phyloP scores from a whole-genome alignment of 2,797 vertebrate genomes.

The Typhlichthys eigenmanni region DNA sequence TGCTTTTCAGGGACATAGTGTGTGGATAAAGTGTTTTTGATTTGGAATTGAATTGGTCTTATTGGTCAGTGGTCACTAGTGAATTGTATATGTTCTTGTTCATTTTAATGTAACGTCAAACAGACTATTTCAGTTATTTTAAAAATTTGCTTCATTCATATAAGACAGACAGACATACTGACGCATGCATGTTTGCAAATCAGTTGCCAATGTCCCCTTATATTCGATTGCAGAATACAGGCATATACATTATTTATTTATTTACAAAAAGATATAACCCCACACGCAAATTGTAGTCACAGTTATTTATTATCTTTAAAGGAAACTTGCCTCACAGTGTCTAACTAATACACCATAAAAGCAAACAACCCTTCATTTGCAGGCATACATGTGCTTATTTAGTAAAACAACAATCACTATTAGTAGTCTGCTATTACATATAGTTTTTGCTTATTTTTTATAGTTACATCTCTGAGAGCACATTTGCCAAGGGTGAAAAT shows the following conservation, averaged over 20 bases:
- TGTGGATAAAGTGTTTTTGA: too few species aligned
- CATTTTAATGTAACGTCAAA: too few species aligned
- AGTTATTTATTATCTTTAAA: conserved; percentile 67
- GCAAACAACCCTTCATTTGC: conserved; percentile 67
- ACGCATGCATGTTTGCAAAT: too few species aligned
- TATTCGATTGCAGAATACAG: not conserved
- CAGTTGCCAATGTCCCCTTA: not conserved
- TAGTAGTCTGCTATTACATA: conserved; percentile 49
- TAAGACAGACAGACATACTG: too few species aligned
- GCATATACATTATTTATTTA: conserved; percentile 11
- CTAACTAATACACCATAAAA: conserved; percentile 76
- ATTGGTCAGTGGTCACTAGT: too few species aligned
- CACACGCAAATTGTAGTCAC: conserved; percentile 62
- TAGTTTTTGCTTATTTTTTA: conserved; percentile 66
- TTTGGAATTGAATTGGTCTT: too few species aligned
- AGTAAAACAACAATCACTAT: conserved; percentile 69
- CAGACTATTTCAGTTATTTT: too few species aligned
- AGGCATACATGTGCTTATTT: conserved; percentile 73
- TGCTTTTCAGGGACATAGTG: too few species aligned
- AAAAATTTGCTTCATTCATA: too few species aligned
- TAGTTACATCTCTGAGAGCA: conserved; percentile 57
- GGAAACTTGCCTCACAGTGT: conserved; percentile 75
- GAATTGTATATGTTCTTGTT: too few species aligned
- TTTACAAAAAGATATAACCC: conserved; percentile 58
- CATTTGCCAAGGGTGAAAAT: conserved; percentile 33